Conservation (phyloP, 2,888 invertebrate species). For the Acrocera orbiculus region DNA sequence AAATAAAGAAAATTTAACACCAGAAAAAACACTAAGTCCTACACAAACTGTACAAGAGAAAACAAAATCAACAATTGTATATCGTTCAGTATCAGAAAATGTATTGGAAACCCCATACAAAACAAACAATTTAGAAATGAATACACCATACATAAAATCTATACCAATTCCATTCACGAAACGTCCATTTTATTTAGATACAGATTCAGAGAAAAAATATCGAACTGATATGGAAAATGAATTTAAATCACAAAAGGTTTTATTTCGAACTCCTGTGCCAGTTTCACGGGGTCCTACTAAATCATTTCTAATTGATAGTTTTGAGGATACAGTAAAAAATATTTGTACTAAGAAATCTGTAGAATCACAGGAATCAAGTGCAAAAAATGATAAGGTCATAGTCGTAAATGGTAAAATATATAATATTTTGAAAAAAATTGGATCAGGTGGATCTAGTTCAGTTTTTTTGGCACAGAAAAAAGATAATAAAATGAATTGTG, state of each 20-base stretch:
- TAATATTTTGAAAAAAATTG: slow-evolving; percentile 53
- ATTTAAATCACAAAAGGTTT: slow-evolving; percentile 27
- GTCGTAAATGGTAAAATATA: slow-evolving; percentile 57
- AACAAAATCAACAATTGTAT: slow-evolving; percentile 5
- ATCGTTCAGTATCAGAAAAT: background rate
- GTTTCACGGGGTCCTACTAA: slow-evolving; percentile 19
- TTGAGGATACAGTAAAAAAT: slow-evolving; percentile 23
- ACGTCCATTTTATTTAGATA: background rate
- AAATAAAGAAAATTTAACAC: background rate
- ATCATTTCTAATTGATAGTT: slow-evolving; percentile 20
- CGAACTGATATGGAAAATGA: slow-evolving; percentile 20
- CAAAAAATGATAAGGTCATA: slow-evolving; percentile 30
- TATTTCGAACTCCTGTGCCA: slow-evolving; percentile 30
- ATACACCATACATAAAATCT: slow-evolving; percentile 24
- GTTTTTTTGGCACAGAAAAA: slow-evolving; percentile 37
- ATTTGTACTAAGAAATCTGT: background rate
- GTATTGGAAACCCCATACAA: slow-evolving; percentile 19
- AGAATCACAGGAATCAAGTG: background rate
- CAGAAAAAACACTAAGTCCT: slow-evolving; percentile 3
- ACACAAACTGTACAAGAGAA: slow-evolving; percentile 12
- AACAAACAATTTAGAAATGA: slow-evolving; percentile 18
- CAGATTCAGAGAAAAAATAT: slow-evolving; percentile 12
- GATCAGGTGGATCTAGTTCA: slow-evolving; percentile 79
- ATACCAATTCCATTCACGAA: slow-evolving; percentile 7
- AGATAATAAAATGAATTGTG: slow-evolving; percentile 21